A percentile compares a stretch with the other conserved stretches of the same genome.
Conservation (phyloP, 2,113 vertebrate species). For the Sylvietta virens region DNA sequence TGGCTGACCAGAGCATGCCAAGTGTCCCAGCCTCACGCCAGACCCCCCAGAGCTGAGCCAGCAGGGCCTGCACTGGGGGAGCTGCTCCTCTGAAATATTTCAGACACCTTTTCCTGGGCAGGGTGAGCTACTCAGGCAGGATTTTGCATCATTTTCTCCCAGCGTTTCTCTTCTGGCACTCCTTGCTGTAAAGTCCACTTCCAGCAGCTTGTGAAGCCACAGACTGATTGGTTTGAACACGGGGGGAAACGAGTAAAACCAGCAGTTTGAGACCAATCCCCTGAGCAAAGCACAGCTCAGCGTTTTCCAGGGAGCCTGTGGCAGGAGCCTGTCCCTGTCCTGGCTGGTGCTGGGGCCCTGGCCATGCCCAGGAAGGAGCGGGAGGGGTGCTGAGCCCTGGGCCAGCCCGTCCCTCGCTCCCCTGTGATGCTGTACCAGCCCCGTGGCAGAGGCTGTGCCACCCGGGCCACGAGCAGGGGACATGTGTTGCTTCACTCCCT, state of each 20-base stretch:
- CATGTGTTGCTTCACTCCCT: slow-evolving; percentile 33
- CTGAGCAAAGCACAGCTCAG: background rate
- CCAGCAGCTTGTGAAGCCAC: background rate
- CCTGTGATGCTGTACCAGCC: background rate
- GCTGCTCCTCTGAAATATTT: background rate
- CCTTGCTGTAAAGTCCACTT: background rate
- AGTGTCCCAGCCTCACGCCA: background rate
- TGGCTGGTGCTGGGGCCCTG: too few relatives aligned
- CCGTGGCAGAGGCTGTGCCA: background rate
- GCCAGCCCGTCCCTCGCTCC: accelerated
- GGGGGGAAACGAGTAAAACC: background rate
- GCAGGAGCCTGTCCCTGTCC: background rate
- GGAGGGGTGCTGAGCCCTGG: background rate
- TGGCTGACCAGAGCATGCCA: background rate
- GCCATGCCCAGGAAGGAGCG: background rate
- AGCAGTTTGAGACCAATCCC: background rate
- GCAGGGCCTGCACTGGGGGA: background rate
- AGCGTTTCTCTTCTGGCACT: background rate
- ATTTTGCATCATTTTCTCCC: background rate
- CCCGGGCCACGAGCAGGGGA: slow-evolving; percentile 1
- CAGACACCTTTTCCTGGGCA: background rate
- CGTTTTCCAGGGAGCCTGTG: background rate
- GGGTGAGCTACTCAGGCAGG: background rate
- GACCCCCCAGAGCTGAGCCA: background rate
- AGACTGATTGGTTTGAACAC: background rate